Evolutionary conservation across 2,888 invertebrate genomes (phyloP).

Genomic region (Drosophila percnosoma): DNA sequence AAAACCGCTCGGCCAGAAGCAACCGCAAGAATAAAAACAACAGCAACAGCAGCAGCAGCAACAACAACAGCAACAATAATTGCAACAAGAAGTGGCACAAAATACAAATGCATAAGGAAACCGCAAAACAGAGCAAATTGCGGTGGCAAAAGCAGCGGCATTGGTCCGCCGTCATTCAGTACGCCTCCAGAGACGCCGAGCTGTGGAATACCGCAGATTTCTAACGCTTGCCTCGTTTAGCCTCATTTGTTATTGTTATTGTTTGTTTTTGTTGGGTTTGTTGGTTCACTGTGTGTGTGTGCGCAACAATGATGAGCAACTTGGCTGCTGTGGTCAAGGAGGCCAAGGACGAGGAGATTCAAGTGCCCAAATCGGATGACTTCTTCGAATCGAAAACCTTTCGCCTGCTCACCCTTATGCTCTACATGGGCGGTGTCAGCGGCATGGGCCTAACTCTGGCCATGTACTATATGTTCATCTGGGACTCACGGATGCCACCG

Average conservation of each 20-base stretch:
- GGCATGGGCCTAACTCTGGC: slow-evolving; percentile 83
- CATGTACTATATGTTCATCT: slow-evolving; percentile 83
- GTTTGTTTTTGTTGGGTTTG: neutral
- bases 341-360: slow-evolving; percentile 77
- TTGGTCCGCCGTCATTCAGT: slow-evolving; percentile 53
- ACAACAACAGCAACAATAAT: slow-evolving; percentile 5
- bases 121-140: slow-evolving; percentile 36
- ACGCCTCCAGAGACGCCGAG: slow-evolving; percentile 55
- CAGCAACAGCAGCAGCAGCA: slow-evolving; percentile 18
- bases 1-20: slow-evolving; percentile 37
- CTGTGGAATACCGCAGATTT: slow-evolving; percentile 51
- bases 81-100: slow-evolving; percentile 4
- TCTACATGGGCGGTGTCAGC: slow-evolving; percentile 83
- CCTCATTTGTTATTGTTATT: slow-evolving; percentile 4
- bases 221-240: slow-evolving; percentile 24
- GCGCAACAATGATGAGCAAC: slow-evolving; percentile 21
- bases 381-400: slow-evolving; percentile 83
- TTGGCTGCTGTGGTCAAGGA: slow-evolving; percentile 61
- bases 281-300: neutral
- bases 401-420: slow-evolving; percentile 76
- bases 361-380: slow-evolving; percentile 74
- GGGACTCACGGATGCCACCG: slow-evolving; percentile 84
- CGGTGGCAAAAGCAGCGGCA: slow-evolving; percentile 19
- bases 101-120: slow-evolving; percentile 18
- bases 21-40: slow-evolving; percentile 29